phyloP scores from a whole-genome alignment of 2,113 vertebrate genomes.

The Probosciger aterrimus region DNA sequence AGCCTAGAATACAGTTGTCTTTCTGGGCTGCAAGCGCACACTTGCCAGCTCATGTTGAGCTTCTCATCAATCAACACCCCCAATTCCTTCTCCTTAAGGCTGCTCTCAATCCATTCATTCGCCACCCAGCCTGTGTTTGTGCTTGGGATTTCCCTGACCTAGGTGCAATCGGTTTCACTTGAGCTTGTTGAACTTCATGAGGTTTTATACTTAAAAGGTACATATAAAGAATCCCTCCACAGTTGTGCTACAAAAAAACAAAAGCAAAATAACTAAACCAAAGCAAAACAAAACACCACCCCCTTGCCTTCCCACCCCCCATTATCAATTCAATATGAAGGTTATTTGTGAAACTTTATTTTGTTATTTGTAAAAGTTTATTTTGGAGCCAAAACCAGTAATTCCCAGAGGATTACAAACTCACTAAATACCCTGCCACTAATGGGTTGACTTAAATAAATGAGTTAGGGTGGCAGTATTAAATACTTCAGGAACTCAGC shows the following conservation, averaged over 20 bases:
- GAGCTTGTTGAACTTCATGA: neutral
- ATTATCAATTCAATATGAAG: neutral
- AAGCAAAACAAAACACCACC: accelerated
- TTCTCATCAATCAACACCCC: neutral
- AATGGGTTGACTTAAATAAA: neutral
- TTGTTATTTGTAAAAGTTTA: neutral
- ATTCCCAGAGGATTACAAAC: neutral
- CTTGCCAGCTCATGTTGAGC: neutral
- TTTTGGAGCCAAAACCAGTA: neutral
- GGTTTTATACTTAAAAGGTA: neutral
- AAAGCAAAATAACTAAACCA: neutral
- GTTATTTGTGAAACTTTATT: neutral
- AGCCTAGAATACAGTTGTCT: neutral
- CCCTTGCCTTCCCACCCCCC: accelerated
- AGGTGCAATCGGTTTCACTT: neutral
- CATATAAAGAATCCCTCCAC: neutral
- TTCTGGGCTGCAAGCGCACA: neutral
- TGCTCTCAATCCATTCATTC: neutral
- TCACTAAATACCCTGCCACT: neutral
- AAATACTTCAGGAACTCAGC: neutral
- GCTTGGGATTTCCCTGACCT: neutral
- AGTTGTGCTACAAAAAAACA: accelerated
- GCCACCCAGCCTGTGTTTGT: neutral
- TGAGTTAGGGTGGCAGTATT: neutral
- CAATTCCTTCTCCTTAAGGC: neutral